phyloP scores from a whole-genome alignment of 2,113 vertebrate species.

The Cnemophilus loriae region DNA sequence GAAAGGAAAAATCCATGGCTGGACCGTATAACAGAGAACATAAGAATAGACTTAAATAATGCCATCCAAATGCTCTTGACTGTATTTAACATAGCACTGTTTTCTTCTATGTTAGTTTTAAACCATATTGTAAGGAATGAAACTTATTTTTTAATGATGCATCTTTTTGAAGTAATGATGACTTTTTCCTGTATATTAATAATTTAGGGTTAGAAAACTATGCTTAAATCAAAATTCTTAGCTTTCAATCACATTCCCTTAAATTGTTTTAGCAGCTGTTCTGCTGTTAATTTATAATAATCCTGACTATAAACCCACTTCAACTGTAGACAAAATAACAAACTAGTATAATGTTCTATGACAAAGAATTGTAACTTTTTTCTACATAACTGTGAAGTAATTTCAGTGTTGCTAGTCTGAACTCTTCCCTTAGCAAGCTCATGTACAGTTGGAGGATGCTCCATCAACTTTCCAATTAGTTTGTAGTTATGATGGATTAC shows the following conservation, averaged over 20 bases:
- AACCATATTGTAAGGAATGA: not conserved
- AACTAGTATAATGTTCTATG: not conserved
- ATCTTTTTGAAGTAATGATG: not conserved
- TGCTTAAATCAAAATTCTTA: not conserved
- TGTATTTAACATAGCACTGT: not conserved
- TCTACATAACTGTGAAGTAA: not conserved
- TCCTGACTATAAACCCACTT: not conserved
- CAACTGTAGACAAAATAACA: not conserved
- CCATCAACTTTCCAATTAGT: not conserved
- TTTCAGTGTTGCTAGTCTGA: not conserved
- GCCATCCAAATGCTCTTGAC: not conserved
- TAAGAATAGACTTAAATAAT: not conserved
- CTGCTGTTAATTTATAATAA: not conserved
- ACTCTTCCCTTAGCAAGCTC: not conserved
- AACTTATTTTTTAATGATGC: conserved; percentile 12
- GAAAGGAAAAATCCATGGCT: not conserved
- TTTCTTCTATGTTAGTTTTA: not conserved
- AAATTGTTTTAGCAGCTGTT: not conserved
- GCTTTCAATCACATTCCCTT: not conserved
- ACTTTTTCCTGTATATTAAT: conserved; percentile 5
- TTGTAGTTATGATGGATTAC: not conserved
- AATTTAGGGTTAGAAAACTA: not conserved
- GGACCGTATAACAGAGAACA: not conserved
- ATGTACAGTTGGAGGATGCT: not conserved
- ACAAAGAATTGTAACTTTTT: not conserved